phyloP scores from a whole-genome alignment of 2,113 vertebrate genomes.

The Arenaria interpres region DNA sequence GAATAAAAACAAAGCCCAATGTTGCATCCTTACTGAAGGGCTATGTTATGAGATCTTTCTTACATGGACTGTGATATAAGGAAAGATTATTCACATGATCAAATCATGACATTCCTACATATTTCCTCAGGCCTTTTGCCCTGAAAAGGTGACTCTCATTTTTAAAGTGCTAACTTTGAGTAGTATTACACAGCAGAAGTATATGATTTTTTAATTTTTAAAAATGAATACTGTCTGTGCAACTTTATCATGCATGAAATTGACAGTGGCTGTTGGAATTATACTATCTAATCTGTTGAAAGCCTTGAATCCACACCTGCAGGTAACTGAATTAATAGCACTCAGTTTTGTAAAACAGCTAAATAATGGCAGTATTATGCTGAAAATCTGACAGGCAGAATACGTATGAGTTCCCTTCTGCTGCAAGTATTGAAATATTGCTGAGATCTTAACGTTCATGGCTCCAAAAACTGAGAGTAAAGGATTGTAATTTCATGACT shows the following conservation, averaged over 20 bases:
- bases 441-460: neutral
- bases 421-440: neutral
- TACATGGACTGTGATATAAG: neutral
- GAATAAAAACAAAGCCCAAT: neutral
- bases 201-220: neutral
- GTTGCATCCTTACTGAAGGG: neutral
- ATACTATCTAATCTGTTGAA: neutral
- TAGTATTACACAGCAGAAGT: neutral
- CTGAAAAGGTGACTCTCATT: neutral
- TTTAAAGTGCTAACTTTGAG: neutral
- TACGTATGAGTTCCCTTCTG: neutral
- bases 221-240: neutral
- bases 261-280: neutral
- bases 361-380: neutral
- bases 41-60: neutral
- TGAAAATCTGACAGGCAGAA: neutral
- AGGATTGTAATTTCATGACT: neutral
- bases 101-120: neutral
- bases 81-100: neutral
- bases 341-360: neutral
- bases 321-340: constrained; percentile 6
- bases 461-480: neutral
- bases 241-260: neutral
- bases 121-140: neutral
- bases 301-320: neutral